Conservation (phyloP, 1,140 invertebrate species). For the Idris sp. region DNA sequence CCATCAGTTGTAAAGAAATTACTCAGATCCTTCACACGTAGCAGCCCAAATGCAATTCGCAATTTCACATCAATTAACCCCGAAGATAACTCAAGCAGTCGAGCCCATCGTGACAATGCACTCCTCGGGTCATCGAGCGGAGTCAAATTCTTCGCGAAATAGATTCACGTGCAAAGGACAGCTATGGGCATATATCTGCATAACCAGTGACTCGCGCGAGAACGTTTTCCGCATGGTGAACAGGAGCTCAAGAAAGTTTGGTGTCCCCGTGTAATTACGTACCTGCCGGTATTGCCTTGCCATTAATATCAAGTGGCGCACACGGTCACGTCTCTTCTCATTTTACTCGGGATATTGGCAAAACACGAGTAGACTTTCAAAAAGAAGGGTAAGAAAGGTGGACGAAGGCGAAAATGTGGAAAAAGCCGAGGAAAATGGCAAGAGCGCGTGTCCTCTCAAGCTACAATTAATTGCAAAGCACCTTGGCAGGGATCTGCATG, state of each 20-base stretch:
- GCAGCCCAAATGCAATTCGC: slow-evolving; percentile 33
- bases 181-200: slow-evolving; percentile 40
- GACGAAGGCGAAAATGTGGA: slow-evolving; percentile 26
- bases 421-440: slow-evolving; percentile 32
- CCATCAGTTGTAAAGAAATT: too few relatives aligned
- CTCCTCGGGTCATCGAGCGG: slow-evolving; percentile 45
- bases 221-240: slow-evolving; percentile 50
- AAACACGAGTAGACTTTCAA: slow-evolving; percentile 3
- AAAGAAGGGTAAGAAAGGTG: background rate
- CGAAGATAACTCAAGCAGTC: slow-evolving; percentile 43
- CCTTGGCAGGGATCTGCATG: slow-evolving; percentile 69
- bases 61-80: slow-evolving; percentile 54
- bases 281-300: slow-evolving; percentile 16
- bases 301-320: slow-evolving; percentile 41
- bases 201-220: slow-evolving; percentile 24
- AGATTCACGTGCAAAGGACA: slow-evolving; percentile 41
- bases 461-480: slow-evolving; percentile 71
- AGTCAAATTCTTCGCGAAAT: slow-evolving; percentile 56
- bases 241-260: slow-evolving; percentile 33
- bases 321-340: slow-evolving; percentile 17
- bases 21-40: too few relatives aligned
- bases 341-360: slow-evolving; percentile 30
- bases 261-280: slow-evolving; percentile 42
- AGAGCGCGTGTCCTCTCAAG: slow-evolving; percentile 42
- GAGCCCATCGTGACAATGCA: slow-evolving; percentile 26